Evolutionary conservation across 2,113 vertebrate species (phyloP), one percentile per base, ranked within the genome.

Genomic region (Lipophrys pholis): DNA sequence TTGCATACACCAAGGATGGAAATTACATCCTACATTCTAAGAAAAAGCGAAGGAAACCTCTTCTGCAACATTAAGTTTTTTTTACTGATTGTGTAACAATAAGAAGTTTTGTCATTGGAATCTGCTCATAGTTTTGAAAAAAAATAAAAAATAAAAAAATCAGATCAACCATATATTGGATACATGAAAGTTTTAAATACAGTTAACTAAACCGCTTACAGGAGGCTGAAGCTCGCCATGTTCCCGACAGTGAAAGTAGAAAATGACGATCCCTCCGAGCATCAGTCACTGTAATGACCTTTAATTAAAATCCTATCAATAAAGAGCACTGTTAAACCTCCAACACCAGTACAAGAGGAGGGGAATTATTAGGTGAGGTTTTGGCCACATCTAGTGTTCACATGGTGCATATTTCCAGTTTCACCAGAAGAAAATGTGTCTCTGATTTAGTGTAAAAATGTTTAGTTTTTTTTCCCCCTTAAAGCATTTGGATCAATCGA

Each of bases 31-130:
- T 30, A 30, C 17, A 11, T 11, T 10, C 11, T 14, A 6, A 5
- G 40, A 59, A 43, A 1, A 41, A 49, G 5, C 50, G 9, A 45
- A 57, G 52, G 15, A 15, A 73, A 4, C 54, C 12, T 5, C 4
- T 51, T 16, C 10, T 45, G 39, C 12, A 52, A 52, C 1, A 43
- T 40, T 12, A 6, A n/a, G 9, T 6, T 71, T 76, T 49, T 14
- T 3, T 17, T 56, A 58, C 2, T 36, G 36, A 58, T 48, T 62
- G 16, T n/a, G 9, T 16, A 58, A 81, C 46, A 60, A 5, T 9
- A 5, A 9, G 14, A 42, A 0, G 21, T 60, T 21, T 39, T 6
- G 40, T 10, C 10, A 38, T 2, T 30, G 4, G 4, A 30, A 30
- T 30, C 21, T 30, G 21, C 21, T 30, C 21, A 10, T 8, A 16